Evolutionary conservation across 2,888 invertebrate genomes (phyloP).

Genomic region (Netelia fuscicornis): DNA sequence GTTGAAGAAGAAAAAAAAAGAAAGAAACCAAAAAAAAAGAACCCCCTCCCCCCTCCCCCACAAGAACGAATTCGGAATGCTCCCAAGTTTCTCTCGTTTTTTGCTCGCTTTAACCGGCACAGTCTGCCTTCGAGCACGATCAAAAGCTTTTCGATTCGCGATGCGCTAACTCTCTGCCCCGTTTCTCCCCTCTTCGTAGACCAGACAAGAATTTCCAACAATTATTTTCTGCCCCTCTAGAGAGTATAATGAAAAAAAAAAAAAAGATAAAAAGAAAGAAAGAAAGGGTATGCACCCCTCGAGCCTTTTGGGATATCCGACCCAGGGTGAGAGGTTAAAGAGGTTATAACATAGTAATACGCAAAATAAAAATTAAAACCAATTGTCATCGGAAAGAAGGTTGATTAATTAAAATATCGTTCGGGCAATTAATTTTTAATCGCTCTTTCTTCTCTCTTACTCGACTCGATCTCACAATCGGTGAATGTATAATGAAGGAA

Average conservation of each 20-base stretch:
- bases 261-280: background rate
- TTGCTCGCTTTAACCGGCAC: background rate
- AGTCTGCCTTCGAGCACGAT: constrained; percentile 19
- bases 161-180: constrained; percentile 9
- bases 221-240: constrained; percentile 8
- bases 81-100: constrained; percentile 1
- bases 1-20: background rate
- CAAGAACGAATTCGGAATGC: constrained; percentile 30
- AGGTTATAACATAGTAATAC: background rate
- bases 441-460: constrained; percentile 19
- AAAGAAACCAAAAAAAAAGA: background rate
- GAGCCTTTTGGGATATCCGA: background rate
- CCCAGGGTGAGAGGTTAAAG: background rate
- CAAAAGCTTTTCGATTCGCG: constrained; percentile 44
- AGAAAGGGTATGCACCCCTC: background rate
- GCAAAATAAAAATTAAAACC: background rate
- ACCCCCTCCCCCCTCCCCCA: no score
- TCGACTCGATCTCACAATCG: constrained; percentile 5
- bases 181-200: background rate
- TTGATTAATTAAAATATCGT: constrained; percentile 27
- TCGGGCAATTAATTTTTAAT: constrained; percentile 22
- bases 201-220: constrained; percentile 28
- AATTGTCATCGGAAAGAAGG: background rate
- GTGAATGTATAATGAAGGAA: constrained; percentile 30
- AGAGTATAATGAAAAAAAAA: background rate